Conservation (phyloP, 2,888 invertebrate genomes). For the Cloeon dipterum region DNA sequence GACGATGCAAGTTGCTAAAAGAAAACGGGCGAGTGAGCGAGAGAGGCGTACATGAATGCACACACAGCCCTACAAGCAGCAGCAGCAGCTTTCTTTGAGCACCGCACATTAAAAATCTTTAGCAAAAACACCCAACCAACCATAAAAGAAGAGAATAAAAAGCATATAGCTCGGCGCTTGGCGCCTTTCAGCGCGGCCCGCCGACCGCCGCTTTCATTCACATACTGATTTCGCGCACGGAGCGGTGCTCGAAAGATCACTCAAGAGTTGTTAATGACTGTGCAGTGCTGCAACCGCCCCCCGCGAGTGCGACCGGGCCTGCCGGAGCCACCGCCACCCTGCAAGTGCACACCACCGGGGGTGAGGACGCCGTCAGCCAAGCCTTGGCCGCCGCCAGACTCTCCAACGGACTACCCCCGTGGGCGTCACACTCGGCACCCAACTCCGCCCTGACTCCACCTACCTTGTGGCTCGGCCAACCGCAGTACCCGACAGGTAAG, state of each 20-base stretch:
- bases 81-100: too few species aligned
- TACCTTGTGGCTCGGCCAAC: conserved; percentile 36
- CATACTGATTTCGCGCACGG: conserved; percentile 39
- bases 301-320: background rate
- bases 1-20: too few species aligned
- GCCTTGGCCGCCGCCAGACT: conserved; percentile 9
- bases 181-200: conserved; percentile 23
- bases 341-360: conserved; percentile 16
- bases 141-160: too few species aligned
- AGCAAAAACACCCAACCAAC: too few species aligned
- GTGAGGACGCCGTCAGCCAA: conserved; percentile 9
- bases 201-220: conserved; percentile 27
- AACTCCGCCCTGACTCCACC: conserved; percentile 16
- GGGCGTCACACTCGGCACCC: conserved; percentile 29
- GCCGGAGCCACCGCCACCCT: conserved; percentile 13
- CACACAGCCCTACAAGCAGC: too few species aligned
- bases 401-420: conserved; percentile 25
- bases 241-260: conserved; percentile 24
- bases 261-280: background rate
- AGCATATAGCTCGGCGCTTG: background rate
- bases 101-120: too few species aligned
- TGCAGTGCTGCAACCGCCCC: background rate
- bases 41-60: too few species aligned
- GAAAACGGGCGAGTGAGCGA: too few species aligned
- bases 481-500: conserved; percentile 4